Evolutionary conservation across 2,888 invertebrate genomes (phyloP), one percentile per base, ranked within the genome.

Genomic region (Drosophila gaucha): DNA sequence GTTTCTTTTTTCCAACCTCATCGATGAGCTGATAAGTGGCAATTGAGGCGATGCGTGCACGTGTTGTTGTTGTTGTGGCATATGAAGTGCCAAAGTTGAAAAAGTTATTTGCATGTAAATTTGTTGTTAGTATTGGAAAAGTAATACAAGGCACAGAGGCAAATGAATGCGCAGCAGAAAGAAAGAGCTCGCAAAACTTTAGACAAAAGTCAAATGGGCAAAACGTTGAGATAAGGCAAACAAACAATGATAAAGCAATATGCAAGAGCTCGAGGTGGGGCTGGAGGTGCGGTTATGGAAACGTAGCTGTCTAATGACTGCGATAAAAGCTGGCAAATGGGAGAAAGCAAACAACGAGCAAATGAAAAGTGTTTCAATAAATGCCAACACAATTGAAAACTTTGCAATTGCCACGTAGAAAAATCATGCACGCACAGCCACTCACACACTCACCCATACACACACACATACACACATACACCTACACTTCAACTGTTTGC

Each of bases 101-200:
- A 84, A 86, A 85, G 85, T 85, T 85, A 85, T 86, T 85, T 85
- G 84, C 87, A 85, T 85, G 82, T 85, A 85, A 86, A 85, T 85
- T 86, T 82, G 85, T 78, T 85, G 78, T 67, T 79, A 79, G 78
- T 68, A 78, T 71, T 78, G 65, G 80, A 83, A 80, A 83, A 75
- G 85, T 85, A 82, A 82, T 77, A 82, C 83, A 74, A 80, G 55
- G 44, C 64, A 67, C 63, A 56, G 52, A 58, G 63, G 33, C 43
- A 60, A 68, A 75, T 47, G 49, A 68, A 65, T 54, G 57, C 30
- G 47, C 66, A 62, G 41, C 44, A 43, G n/a, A n/a, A 63, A 56
- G 59, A 41, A 36, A 65, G 30, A 58, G 39, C 55, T 4, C 20
- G 22, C 14, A 57, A 80, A 80, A 85, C 73, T 80, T 80, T 78